Evolutionary conservation across 2,797 vertebrate species (phyloP).

Genomic region (Fratercula arctica): DNA sequence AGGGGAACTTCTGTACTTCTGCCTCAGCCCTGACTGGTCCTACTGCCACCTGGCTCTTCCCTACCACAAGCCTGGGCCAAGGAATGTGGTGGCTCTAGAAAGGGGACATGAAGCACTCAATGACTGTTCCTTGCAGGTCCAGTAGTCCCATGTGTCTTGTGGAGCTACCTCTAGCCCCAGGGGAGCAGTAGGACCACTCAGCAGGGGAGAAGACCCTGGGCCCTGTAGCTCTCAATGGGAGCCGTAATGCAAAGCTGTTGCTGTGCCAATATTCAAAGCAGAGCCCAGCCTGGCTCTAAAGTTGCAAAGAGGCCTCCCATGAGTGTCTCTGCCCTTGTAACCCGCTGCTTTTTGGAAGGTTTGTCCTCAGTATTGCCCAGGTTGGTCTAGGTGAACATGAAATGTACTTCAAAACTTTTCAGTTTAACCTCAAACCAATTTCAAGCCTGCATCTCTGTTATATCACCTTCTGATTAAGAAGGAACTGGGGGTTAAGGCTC

Average conservation of each 20-base stretch:
- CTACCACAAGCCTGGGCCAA: background rate
- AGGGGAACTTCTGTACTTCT: too few relatives aligned
- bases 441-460: background rate
- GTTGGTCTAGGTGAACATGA: background rate
- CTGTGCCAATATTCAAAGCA: background rate
- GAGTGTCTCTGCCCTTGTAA: background rate
- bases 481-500: background rate
- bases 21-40: background rate
- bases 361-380: background rate
- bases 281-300: fast-evolving
- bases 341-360: background rate
- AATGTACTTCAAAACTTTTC: background rate
- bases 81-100: too few relatives aligned
- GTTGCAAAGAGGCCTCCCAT: background rate
- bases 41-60: background rate
- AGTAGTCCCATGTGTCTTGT: fast-evolving
- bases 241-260: background rate
- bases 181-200: background rate
- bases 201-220: background rate
- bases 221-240: background rate
- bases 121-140: background rate
- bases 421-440: background rate
- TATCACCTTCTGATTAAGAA: background rate
- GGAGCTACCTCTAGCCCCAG: background rate
- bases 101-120: fast-evolving